Base-by-base conservation (phyloP, 1,140 invertebrate genomes). In the Gryon sp. region DNA sequence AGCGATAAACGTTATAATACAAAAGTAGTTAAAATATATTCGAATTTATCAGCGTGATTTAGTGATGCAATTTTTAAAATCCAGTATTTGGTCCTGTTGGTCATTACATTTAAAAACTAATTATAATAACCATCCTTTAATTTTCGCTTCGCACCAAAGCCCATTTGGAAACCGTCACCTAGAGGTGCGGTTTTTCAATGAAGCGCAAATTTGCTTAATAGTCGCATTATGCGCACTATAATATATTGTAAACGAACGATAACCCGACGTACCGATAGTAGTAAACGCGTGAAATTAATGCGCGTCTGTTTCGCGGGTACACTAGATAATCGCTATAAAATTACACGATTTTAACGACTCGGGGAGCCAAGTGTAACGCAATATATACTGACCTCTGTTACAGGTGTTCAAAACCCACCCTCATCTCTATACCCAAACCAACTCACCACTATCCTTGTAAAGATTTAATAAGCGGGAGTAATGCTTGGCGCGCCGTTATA, bases 131-230 rank as follows among this genome's bases (percentile, higher is more conserved):
- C 41, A n/a, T 18, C 6, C 43, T 20, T 40, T 45, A 32, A 45
- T 46, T 46, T 43, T n/a, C n/a, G n/a, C n/a, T n/a, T n/a, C n/a
- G n/a, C n/a, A 24, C 7, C 22, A 24, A 24, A 24, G 7, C 22
- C 22, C 22, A 24, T 24, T 24, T 24, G 22, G n/a, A 14, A 32
- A n/a, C 18, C 55, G 40, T 36, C 43, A 40, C 48, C 34, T 40
- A 32, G 48, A 65, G 38, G 12, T 12, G 30, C 12, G 41, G 8
- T 50, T 69, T 59, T 66, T 68, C 30, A 68, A 68, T 57, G 38
- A 68, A 48, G 38, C 41, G 24, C 63, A 48, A 68, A 68, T 57
- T 68, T 34, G 32, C 63, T 68, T 68, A 68, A 68, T 48, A 36
- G 46, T 11, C 22, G 14, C 30, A 28, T 52, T 52, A 52, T 32